These are phyloP conservation scores for Diplodus puntazzo DNA, from an alignment of 2,797 vertebrate species.

Conservation along the genomic window DNA sequence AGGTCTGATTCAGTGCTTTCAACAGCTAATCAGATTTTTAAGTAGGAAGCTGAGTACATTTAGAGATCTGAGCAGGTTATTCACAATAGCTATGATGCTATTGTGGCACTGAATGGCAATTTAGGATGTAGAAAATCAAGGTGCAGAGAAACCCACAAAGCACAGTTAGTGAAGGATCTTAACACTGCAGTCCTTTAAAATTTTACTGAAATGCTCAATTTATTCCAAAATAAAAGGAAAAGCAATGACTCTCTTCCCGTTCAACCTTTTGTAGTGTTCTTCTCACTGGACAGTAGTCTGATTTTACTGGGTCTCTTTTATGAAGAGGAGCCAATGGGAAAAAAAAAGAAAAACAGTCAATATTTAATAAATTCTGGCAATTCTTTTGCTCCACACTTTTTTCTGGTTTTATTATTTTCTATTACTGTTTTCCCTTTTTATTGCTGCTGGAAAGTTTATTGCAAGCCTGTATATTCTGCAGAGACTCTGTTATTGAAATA, in stretches of 20 bases:
- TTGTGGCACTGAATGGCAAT: neutral
- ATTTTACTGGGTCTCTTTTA: constrained; percentile 3
- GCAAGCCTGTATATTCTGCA: constrained; percentile 9
- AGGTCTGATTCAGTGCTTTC: constrained; percentile 1
- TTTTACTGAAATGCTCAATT: neutral
- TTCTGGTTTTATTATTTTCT: constrained; percentile 18
- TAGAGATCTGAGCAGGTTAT: neutral
- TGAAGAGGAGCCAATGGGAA: constrained; percentile 8
- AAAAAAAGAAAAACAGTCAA: neutral
- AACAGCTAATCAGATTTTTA: neutral
- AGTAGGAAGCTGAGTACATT: too few species aligned
- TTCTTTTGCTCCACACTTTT: constrained; percentile 5
- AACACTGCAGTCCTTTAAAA: constrained; percentile 13
- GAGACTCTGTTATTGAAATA: neutral
- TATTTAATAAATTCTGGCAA: constrained; percentile 26
- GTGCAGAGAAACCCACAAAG: constrained; percentile 2
- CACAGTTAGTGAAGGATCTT: constrained; percentile 1
- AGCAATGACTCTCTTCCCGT: neutral
- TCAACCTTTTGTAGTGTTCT: neutral
- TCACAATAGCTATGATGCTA: neutral
- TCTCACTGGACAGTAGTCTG: neutral
- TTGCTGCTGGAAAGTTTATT: constrained; percentile 28
- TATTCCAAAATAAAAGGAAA: neutral
- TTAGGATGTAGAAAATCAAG: neutral
- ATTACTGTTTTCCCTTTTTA: constrained; percentile 16